Conservation (phyloP, 2,888 invertebrate species). For the Drepana falcataria region DNA sequence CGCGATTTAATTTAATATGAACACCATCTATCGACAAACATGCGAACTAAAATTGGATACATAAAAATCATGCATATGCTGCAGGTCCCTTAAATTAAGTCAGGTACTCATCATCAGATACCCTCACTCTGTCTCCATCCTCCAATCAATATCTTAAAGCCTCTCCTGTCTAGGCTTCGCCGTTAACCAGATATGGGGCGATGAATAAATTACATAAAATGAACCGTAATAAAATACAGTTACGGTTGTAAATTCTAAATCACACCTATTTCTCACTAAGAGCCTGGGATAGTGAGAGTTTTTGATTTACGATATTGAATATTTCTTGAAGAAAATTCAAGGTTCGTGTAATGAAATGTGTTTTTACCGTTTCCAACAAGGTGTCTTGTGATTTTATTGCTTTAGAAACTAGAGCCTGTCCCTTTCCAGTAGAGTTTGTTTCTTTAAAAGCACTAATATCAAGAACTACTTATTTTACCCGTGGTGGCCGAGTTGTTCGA, state of each 20-base stretch:
- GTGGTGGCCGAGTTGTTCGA: too few relatives aligned
- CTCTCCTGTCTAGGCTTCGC: neutral
- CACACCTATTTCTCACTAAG: conserved; percentile 1
- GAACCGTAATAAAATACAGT: neutral
- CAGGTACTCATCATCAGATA: too few relatives aligned
- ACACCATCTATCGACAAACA: too few relatives aligned
- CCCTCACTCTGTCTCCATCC: neutral
- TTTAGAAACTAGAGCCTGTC: too few relatives aligned
- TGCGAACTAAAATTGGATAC: too few relatives aligned
- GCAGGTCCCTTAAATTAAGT: too few relatives aligned
- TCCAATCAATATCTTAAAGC: neutral
- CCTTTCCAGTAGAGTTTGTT: too few relatives aligned
- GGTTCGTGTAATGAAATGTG: neutral
- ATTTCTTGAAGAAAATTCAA: neutral
- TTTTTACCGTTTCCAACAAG: neutral
- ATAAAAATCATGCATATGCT: too few relatives aligned
- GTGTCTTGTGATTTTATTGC: neutral
- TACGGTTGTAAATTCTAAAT: neutral
- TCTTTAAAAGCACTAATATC: too few relatives aligned
- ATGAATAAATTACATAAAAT: neutral
- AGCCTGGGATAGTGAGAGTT: neutral
- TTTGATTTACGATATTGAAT: conserved; percentile 3
- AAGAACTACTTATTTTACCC: too few relatives aligned
- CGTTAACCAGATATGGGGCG: neutral
- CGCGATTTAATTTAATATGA: too few relatives aligned